Evolutionary conservation across 1,140 invertebrate species (phyloP).

Genomic region (Armadillidium nasatum): DNA sequence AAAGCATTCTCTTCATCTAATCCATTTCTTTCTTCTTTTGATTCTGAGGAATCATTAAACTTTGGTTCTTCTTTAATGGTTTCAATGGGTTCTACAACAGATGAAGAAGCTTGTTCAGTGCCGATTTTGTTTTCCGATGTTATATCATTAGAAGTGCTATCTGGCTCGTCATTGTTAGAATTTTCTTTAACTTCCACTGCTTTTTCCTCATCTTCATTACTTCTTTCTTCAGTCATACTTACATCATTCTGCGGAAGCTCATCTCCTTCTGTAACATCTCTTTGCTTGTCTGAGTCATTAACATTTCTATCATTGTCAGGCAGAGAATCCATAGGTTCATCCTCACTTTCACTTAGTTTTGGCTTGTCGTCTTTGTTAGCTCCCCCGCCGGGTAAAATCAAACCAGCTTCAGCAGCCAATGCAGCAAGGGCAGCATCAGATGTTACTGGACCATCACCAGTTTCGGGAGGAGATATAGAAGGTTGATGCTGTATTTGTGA

Average conservation of each 20-base stretch:
- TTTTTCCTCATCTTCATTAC: slow-evolving; percentile 21
- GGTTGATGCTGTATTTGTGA: slow-evolving; percentile 34
- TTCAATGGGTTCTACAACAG: slow-evolving; percentile 24
- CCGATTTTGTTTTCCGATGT: too few relatives aligned
- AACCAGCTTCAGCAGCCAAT: slow-evolving; percentile 61
- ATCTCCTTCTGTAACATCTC: neutral
- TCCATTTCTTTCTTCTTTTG: slow-evolving; percentile 11
- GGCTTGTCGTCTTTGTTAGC: slow-evolving; percentile 33
- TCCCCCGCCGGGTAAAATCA: slow-evolving; percentile 58
- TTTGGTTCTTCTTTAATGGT: slow-evolving; percentile 36
- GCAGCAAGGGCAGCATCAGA: slow-evolving; percentile 62
- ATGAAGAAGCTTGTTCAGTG: neutral
- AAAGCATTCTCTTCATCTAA: neutral
- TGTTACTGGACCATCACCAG: slow-evolving; percentile 59
- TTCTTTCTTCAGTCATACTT: too few relatives aligned
- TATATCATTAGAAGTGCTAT: too few relatives aligned
- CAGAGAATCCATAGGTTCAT: neutral
- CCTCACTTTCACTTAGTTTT: slow-evolving; percentile 31
- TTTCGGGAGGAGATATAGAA: slow-evolving; percentile 52
- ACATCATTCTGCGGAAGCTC: neutral
- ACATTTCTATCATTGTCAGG: neutral
- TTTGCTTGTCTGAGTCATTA: neutral
- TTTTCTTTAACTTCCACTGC: slow-evolving; percentile 21
- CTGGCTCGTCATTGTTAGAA: slow-evolving; percentile 3
- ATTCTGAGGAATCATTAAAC: slow-evolving; percentile 32